These are phyloP conservation scores for Drosophila fungiperda DNA, from an alignment of 2,888 invertebrate genomes.

Conservation along the genomic window DNA sequence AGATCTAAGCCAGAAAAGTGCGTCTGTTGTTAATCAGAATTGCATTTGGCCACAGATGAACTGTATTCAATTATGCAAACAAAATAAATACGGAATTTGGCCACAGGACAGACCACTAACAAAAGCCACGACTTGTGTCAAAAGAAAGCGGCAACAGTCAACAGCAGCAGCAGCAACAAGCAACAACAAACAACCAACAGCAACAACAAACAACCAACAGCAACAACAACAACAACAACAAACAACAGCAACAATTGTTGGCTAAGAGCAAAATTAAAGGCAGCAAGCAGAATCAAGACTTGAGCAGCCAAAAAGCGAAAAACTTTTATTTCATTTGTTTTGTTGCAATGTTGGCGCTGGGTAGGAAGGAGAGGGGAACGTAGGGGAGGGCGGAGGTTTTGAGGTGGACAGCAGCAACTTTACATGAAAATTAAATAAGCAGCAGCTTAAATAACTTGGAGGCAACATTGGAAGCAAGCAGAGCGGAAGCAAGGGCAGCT, in stretches of 20 bases:
- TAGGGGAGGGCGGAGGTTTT: background rate
- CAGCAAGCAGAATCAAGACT: slow-evolving; percentile 32
- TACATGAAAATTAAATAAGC: slow-evolving; percentile 81
- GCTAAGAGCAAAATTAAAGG: slow-evolving; percentile 26
- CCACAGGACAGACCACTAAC: slow-evolving; percentile 19
- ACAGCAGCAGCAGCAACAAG: slow-evolving; percentile 28
- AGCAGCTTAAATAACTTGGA: slow-evolving; percentile 75
- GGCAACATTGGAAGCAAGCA: slow-evolving; percentile 19
- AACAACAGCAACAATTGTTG: slow-evolving; percentile 27
- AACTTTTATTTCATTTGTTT: slow-evolving; percentile 20
- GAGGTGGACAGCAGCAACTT: slow-evolving; percentile 45
- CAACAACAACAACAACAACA: slow-evolving; percentile 31
- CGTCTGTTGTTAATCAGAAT: background rate
- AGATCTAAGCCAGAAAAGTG: slow-evolving; percentile 4
- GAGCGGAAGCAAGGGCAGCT: slow-evolving; percentile 34
- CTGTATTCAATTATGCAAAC: slow-evolving; percentile 56
- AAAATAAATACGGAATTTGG: slow-evolving; percentile 26
- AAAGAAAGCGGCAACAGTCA: slow-evolving; percentile 51
- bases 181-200: slow-evolving; percentile 10
- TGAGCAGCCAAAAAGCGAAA: slow-evolving; percentile 17
- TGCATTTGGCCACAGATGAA: background rate
- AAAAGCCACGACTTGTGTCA: slow-evolving; percentile 60
- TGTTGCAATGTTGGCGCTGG: background rate
- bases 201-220: slow-evolving; percentile 32
- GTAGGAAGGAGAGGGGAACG: background rate